These are phyloP conservation scores for Meloidogyne chitwoodi DNA, from an alignment of 1,140 invertebrate genomes.

Conservation along the genomic window DNA sequence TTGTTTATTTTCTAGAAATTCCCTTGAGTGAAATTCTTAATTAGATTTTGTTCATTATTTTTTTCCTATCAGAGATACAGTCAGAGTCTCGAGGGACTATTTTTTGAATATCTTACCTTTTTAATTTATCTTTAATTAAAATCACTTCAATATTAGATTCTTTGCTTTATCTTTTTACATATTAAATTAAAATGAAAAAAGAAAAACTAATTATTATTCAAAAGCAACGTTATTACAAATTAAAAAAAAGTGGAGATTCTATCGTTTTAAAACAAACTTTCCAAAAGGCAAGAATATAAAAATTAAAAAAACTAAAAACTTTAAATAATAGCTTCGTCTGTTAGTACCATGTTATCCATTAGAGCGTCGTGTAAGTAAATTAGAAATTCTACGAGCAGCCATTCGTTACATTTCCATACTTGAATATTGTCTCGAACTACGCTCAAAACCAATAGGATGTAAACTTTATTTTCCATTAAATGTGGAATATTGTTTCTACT, in stretches of 20 bases:
- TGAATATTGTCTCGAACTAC: not conserved
- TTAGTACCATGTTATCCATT: not conserved
- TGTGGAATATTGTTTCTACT: no score
- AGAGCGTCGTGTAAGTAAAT: slow-evolving; percentile 7
- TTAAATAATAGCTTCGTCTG: not conserved
- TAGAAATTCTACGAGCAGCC: slow-evolving; percentile 2
- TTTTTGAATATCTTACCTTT: not conserved
- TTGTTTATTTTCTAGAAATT: no score
- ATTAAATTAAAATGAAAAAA: not conserved
- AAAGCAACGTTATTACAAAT: not conserved
- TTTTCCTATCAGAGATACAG: not conserved
- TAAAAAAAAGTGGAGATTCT: not conserved
- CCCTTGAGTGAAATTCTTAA: no score
- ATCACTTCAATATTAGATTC: not conserved
- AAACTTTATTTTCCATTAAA: not conserved
- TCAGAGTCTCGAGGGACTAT: not conserved
- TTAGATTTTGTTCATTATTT: not conserved
- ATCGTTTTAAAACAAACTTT: not conserved
- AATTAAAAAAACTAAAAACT: not conserved
- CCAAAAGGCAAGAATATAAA: not conserved
- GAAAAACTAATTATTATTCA: not conserved
- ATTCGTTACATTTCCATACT: slow-evolving; percentile 10
- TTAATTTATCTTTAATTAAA: not conserved
- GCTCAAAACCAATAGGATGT: not conserved
- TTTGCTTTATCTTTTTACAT: no score